Percentiles rank a stretch among this genome's conserved stretches.
Evolutionary conservation across 2,888 invertebrate genomes (phyloP).

Genomic region (Hypomecis atomaria): DNA sequence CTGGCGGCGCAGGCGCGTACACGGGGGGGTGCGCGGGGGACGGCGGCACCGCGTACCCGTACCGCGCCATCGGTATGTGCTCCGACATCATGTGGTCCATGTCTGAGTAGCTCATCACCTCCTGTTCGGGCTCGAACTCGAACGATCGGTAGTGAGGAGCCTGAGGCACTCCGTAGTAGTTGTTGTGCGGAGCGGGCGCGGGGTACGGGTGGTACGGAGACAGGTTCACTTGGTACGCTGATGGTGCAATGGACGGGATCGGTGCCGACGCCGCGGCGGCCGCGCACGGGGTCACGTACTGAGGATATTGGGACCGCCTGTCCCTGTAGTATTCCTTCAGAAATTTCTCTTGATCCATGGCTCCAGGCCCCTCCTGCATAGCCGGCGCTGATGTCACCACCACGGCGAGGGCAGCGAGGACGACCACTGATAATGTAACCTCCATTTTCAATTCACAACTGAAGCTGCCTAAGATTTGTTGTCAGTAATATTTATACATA

Average conservation of each 20-base stretch:
- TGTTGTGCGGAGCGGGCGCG: constrained; percentile 40
- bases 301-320: constrained; percentile 54
- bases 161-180: constrained; percentile 53
- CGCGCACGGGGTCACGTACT: constrained; percentile 61
- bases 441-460: constrained; percentile 64
- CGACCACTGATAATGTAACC: constrained; percentile 51
- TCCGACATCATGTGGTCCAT: constrained; percentile 57
- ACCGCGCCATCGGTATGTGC: constrained; percentile 61
- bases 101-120: constrained; percentile 66
- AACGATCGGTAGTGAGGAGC: constrained; percentile 57
- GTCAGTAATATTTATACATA: constrained; percentile 69
- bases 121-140: constrained; percentile 53
- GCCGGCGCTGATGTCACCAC: constrained; percentile 53
- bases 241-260: constrained; percentile 42
- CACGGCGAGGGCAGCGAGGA: constrained; percentile 43
- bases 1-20: constrained; percentile 37
- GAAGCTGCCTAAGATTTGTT: constrained; percentile 46
- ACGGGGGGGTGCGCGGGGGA: constrained; percentile 29
- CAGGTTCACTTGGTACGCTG: constrained; percentile 42
- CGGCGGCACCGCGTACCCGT: constrained; percentile 47
- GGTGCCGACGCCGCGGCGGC: constrained; percentile 54
- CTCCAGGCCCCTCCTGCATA: constrained; percentile 40
- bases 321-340: constrained; percentile 50
- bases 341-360: constrained; percentile 35
- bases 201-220: constrained; percentile 45